These are phyloP conservation scores for Amblyopsis hoosieri DNA, from an alignment of 2,797 vertebrate species.

Conservation along the genomic window DNA sequence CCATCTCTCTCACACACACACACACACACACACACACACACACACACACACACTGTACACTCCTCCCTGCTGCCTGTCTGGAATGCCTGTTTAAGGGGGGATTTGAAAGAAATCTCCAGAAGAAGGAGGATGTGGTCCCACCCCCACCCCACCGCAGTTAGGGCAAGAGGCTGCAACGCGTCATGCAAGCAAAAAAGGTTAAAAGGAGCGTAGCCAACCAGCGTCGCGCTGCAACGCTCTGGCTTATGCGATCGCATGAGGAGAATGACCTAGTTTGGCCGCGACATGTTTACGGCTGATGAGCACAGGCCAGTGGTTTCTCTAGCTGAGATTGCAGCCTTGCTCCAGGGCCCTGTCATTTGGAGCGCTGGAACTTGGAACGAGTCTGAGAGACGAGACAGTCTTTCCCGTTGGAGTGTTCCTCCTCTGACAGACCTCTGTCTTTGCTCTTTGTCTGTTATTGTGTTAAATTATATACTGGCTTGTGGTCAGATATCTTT, in stretches of 20 bases:
- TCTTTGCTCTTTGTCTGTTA: conserved; percentile 10
- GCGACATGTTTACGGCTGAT: conserved; percentile 74
- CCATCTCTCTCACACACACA: neutral
- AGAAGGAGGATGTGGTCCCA: neutral
- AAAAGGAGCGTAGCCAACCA: conserved; percentile 31
- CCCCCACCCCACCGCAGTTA: conserved; percentile 9
- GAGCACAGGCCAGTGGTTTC: conserved; percentile 74
- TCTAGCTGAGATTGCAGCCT: conserved; percentile 67
- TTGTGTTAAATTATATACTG: too few species aligned
- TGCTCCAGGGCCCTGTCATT: conserved; percentile 71
- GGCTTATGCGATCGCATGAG: conserved; percentile 57
- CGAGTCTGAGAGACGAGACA: conserved; percentile 53
- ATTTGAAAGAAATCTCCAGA: too few species aligned
- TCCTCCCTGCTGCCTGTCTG: conserved; percentile 15
- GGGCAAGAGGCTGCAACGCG: conserved; percentile 50
- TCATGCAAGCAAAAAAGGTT: conserved; percentile 45
- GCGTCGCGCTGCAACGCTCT: conserved; percentile 36
- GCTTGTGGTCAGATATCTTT: too few species aligned
- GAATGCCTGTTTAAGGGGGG: conserved; percentile 6
- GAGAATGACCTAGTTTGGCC: conserved; percentile 74
- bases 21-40: conserved; percentile 4
- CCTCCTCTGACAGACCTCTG: neutral
- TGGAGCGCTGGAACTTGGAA: conserved; percentile 58
- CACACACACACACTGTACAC: conserved; percentile 6
- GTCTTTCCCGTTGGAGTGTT: conserved; percentile 42